phyloP scores from a whole-genome alignment of 2,113 vertebrate genomes.

The Phaethon lepturus region DNA sequence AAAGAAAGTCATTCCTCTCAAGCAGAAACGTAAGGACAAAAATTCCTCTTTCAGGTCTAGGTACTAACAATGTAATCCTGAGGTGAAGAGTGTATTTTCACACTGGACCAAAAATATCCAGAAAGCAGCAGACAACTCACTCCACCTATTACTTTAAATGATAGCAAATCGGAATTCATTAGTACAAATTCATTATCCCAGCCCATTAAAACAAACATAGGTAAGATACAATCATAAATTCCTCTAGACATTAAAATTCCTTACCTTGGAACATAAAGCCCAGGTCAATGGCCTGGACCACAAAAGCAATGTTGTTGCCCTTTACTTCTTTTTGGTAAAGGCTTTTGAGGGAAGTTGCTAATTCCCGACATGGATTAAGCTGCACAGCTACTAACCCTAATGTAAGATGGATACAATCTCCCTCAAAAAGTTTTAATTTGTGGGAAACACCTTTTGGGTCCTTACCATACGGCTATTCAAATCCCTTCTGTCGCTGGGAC shows the following conservation, averaged over 20 bases:
- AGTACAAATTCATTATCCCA: not conserved
- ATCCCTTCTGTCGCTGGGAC: not conserved
- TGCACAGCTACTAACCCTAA: not conserved
- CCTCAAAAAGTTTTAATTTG: not conserved
- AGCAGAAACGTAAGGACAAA: not conserved
- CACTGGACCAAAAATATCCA: fast-evolving
- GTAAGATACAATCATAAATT: not conserved
- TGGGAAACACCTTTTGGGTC: not conserved
- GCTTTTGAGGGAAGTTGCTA: not conserved
- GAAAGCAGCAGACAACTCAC: not conserved
- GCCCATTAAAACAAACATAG: not conserved
- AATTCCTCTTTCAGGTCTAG: not conserved
- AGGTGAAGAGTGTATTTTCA: not conserved
- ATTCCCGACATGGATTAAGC: not conserved
- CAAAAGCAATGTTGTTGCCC: not conserved
- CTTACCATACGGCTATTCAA: not conserved
- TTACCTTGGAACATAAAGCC: not conserved
- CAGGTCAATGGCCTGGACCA: not conserved
- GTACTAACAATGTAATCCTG: not conserved
- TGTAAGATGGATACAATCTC: not conserved
- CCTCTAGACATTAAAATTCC: not conserved
- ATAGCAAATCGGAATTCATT: not conserved
- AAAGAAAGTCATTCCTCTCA: not conserved
- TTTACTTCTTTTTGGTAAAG: not conserved
- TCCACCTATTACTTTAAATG: not conserved